These are phyloP conservation scores for Tipula confusa DNA, from an alignment of 2,888 invertebrate species.

Conservation along the genomic window DNA sequence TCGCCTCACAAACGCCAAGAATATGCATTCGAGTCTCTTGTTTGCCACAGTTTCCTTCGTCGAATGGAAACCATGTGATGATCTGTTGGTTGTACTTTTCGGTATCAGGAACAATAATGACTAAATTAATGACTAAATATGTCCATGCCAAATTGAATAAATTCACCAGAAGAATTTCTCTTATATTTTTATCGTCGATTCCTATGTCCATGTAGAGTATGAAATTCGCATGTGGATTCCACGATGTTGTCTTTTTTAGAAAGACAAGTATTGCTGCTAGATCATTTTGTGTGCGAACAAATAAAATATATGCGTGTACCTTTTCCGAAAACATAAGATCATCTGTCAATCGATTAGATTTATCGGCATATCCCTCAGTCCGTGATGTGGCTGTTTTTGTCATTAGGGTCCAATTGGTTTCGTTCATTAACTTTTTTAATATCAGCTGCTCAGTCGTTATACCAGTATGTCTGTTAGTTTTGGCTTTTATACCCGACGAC, in stretches of 20 bases:
- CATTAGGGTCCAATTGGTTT: slow-evolving; percentile 28
- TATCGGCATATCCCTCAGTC: background rate
- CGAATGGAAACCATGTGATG: slow-evolving; percentile 31
- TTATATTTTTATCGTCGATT: background rate
- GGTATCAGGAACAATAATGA: background rate
- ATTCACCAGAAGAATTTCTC: background rate
- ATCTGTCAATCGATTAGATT: background rate
- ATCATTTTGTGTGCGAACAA: background rate
- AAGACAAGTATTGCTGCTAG: background rate
- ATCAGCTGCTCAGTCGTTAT: slow-evolving; percentile 27
- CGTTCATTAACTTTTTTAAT: slow-evolving; percentile 27
- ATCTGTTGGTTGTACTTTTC: background rate
- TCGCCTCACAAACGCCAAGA: background rate
- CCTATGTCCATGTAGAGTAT: slow-evolving; percentile 30
- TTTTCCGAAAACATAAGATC: background rate
- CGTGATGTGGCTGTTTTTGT: background rate
- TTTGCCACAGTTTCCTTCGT: slow-evolving; percentile 31
- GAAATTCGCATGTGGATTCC: slow-evolving; percentile 32
- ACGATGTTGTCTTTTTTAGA: background rate
- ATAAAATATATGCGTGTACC: slow-evolving; percentile 30
- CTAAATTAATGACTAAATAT: slow-evolving; percentile 5
- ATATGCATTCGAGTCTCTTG: background rate
- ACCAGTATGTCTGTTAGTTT: background rate
- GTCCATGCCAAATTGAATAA: background rate
- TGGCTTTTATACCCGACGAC: slow-evolving; percentile 21